These are phyloP conservation scores for Alces alces DNA, from an alignment of 2,113 vertebrate genomes.

Conservation along the genomic window DNA sequence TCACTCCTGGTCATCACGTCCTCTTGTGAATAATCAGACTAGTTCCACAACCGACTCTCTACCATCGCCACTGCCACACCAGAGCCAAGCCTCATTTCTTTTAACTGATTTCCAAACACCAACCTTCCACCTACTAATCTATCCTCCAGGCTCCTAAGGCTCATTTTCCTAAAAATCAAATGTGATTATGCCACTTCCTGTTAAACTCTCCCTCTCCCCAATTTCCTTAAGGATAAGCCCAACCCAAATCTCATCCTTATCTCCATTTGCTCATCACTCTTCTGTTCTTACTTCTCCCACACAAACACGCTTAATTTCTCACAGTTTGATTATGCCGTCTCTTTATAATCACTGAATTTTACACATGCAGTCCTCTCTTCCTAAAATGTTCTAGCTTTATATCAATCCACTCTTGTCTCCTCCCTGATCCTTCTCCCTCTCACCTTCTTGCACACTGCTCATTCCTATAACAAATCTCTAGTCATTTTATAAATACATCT, in stretches of 20 bases:
- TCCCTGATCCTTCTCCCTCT: not conserved
- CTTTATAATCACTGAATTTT: not conserved
- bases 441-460: not conserved
- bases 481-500: not conserved
- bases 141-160: not conserved
- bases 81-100: not conserved
- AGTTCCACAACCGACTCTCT: not conserved
- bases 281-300: not conserved
- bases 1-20: not conserved
- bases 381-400: not conserved
- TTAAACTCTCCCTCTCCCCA: not conserved
- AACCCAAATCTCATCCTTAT: not conserved
- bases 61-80: not conserved
- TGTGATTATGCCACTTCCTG: not conserved
- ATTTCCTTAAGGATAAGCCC: not conserved
- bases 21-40: not conserved
- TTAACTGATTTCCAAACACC: not conserved
- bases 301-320: not conserved
- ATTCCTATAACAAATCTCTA: not conserved
- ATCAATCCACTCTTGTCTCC: not conserved
- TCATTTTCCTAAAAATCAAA: not conserved
- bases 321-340: not conserved
- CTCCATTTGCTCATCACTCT: not conserved
- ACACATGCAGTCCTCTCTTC: not conserved
- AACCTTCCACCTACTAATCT: not conserved